Percentiles rank a stretch among this genome's conserved stretches.
Evolutionary conservation across 2,888 invertebrate species (phyloP).

Genomic region (Macrosiphum euphorbiae): DNA sequence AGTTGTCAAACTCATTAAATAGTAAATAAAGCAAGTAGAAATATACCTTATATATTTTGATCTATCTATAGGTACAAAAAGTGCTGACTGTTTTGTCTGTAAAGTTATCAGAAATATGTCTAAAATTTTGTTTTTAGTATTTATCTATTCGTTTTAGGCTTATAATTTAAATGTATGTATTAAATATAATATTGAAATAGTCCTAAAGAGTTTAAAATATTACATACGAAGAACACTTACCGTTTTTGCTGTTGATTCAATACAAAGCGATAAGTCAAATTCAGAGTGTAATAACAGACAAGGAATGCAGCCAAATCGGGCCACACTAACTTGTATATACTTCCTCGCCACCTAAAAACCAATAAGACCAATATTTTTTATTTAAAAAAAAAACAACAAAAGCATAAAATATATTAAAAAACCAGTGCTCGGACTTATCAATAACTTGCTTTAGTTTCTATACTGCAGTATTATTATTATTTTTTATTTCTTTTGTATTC

Average conservation of each 20-base stretch:
- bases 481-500: background rate
- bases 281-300: slow-evolving; percentile 82
- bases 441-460: background rate
- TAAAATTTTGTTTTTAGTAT: background rate
- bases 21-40: background rate
- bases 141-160: background rate
- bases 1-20: background rate
- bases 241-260: slow-evolving; percentile 79
- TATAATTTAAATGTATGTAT: background rate
- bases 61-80: background rate
- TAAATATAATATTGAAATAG: background rate
- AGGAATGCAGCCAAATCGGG: slow-evolving; percentile 87
- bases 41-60: background rate
- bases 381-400: background rate
- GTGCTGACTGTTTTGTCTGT: background rate
- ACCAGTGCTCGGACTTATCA: background rate
- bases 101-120: background rate
- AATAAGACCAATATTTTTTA: slow-evolving; percentile 64
- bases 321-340: slow-evolving; percentile 95
- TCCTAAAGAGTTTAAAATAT: background rate
- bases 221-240: slow-evolving; percentile 72
- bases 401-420: background rate
- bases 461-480: background rate
- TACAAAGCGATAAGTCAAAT: slow-evolving; percentile 81
- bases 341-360: slow-evolving; percentile 89